Evolutionary conservation across 2,113 vertebrate genomes (phyloP).

Genomic region (Gallinago undulata): DNA sequence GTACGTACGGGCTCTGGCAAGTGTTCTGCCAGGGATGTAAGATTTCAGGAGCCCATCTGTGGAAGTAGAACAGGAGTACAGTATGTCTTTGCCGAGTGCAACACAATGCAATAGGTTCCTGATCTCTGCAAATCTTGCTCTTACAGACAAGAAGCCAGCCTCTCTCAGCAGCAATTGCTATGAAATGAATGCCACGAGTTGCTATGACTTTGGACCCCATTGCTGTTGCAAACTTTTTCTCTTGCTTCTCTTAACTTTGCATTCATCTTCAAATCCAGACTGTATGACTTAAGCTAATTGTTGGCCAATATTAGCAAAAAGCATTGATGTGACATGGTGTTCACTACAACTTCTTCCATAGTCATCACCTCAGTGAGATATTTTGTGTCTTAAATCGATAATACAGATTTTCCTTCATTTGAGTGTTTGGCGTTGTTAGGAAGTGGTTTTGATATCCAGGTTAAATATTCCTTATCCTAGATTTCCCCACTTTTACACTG

Average conservation of each 20-base stretch:
- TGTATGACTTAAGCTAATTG: not conserved
- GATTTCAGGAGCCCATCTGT: not conserved
- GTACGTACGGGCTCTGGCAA: not conserved
- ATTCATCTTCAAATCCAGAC: not conserved
- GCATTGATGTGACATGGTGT: not conserved
- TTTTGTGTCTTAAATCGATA: not conserved
- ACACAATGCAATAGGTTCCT: not conserved
- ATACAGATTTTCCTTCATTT: not conserved
- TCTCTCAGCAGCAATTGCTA: not conserved
- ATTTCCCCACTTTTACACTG: not conserved
- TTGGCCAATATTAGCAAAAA: not conserved
- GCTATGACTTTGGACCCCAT: not conserved
- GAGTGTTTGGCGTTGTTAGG: not conserved
- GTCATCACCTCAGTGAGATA: not conserved
- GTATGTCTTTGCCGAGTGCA: not conserved
- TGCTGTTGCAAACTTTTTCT: not conserved
- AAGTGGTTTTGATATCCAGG: not conserved
- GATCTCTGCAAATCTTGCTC: not conserved
- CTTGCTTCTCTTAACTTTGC: not conserved
- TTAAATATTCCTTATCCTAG: not conserved
- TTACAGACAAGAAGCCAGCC: not conserved
- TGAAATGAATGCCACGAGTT: not conserved
- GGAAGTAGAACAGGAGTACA: not conserved
- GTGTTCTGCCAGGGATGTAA: not conserved
- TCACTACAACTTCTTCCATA: not conserved